Conservation (phyloP, 2,888 invertebrate species). For the Dryocosmus kuriphilus region DNA sequence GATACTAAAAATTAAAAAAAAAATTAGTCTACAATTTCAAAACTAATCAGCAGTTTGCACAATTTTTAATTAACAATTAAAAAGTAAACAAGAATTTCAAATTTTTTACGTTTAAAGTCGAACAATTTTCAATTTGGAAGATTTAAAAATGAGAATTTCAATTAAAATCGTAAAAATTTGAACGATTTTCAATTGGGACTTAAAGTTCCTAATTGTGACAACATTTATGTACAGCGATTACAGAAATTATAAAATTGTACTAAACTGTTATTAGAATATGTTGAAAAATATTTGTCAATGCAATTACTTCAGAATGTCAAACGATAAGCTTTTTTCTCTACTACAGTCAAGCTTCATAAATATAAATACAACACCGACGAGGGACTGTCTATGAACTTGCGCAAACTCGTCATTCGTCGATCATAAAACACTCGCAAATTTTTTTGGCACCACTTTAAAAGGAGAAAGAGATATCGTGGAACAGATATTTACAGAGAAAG, state of each 20-base stretch:
- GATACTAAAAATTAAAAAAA: too few species aligned
- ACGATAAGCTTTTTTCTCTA: not conserved
- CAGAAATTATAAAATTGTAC: not conserved
- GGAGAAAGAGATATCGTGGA: not conserved
- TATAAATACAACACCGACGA: constrained; percentile 1
- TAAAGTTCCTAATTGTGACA: too few species aligned
- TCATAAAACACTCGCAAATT: constrained; percentile 21
- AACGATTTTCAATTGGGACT: too few species aligned
- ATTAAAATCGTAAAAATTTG: too few species aligned
- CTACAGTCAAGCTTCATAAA: constrained; percentile 10
- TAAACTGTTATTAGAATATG: not conserved
- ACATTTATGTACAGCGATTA: too few species aligned
- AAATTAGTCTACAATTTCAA: too few species aligned
- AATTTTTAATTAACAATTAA: too few species aligned
- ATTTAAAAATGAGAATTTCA: too few species aligned
- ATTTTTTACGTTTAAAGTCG: too few species aligned
- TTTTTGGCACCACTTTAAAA: constrained; percentile 27
- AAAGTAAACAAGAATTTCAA: too few species aligned
- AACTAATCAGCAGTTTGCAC: too few species aligned
- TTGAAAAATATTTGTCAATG: not conserved
- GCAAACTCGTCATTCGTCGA: constrained; percentile 4
- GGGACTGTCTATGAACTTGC: not conserved
- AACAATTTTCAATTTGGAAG: too few species aligned
- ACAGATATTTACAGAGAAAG: not conserved
- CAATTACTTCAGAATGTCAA: not conserved